Evolutionary conservation across 2,113 vertebrate species (phyloP).

Genomic region (Scomber colias): DNA sequence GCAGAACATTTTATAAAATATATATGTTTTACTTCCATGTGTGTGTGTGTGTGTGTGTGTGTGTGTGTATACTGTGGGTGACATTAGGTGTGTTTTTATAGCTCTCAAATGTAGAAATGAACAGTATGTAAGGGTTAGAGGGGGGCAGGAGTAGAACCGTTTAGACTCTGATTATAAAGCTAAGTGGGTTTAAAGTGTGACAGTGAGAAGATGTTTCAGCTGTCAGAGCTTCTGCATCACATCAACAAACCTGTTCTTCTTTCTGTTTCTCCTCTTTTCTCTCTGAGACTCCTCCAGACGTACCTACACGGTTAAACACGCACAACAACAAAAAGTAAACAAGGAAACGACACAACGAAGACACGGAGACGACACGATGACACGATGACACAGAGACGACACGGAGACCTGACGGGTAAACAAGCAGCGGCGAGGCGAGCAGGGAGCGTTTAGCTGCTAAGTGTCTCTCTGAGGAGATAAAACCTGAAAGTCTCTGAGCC

Average conservation of each 20-base stretch:
- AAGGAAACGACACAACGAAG: constrained; percentile 17
- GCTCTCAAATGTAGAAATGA: no score
- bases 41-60: no score
- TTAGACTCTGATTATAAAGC: no score
- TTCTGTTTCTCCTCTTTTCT: constrained; percentile 1
- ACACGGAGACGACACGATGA: no score
- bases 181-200: no score
- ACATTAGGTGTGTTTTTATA: no score
- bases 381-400: no score
- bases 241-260: constrained; percentile 16
- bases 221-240: not conserved
- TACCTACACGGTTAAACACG: constrained; percentile 36
- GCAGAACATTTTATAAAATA: no score
- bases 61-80: no score
- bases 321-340: constrained; percentile 61
- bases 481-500: constrained; percentile 71
- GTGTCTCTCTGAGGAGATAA: constrained; percentile 81
- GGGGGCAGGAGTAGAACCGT: no score
- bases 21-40: no score
- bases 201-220: not conserved
- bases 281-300: not conserved
- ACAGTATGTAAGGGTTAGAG: no score
- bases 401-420: constrained; percentile 62
- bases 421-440: constrained; percentile 71
- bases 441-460: constrained; percentile 81